A percentile compares a stretch with the other conserved stretches of the same genome.
Conservation (phyloP, 1,140 invertebrate species). For the Drosophila takahashii region DNA sequence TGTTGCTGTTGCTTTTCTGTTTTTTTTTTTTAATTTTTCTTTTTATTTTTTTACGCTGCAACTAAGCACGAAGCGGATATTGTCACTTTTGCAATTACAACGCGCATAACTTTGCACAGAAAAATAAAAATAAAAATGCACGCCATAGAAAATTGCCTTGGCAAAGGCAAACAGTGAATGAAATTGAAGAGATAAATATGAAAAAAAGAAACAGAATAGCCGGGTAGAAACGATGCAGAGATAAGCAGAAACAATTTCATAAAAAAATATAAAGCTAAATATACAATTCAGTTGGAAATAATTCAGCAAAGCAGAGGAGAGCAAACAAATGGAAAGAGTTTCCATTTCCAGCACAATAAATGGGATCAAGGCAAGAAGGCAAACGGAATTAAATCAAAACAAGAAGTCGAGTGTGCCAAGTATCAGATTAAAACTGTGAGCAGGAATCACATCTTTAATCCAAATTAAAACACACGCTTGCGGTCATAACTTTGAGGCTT, state of each 20-base stretch:
- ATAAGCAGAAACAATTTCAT: constrained; percentile 42
- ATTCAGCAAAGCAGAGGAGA: constrained; percentile 19
- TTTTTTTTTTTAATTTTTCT: constrained; percentile 23
- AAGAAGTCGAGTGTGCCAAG: constrained; percentile 21
- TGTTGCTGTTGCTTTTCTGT: constrained; percentile 27
- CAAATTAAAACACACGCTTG: background rate
- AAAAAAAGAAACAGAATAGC: constrained; percentile 1
- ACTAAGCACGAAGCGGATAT: constrained; percentile 66
- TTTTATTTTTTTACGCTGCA: constrained; percentile 27
- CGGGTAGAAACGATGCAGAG: constrained; percentile 22
- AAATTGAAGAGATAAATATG: constrained; percentile 15
- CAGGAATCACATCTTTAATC: background rate
- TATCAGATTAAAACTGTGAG: constrained; percentile 8
- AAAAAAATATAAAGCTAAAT: constrained; percentile 32
- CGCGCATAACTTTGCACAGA: constrained; percentile 59
- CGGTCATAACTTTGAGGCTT: background rate
- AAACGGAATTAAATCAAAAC: constrained; percentile 27
- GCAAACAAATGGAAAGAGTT: constrained; percentile 9
- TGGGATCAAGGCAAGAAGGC: constrained; percentile 24
- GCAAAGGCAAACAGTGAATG: constrained; percentile 44
- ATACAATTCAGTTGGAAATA: constrained; percentile 37
- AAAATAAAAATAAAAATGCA: constrained; percentile 26
- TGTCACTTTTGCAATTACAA: constrained; percentile 69
- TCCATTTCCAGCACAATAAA: constrained; percentile 21
- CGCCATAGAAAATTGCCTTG: constrained; percentile 56